Base-by-base conservation (phyloP, 2,888 invertebrate genomes). In the Hipparchia semele region DNA sequence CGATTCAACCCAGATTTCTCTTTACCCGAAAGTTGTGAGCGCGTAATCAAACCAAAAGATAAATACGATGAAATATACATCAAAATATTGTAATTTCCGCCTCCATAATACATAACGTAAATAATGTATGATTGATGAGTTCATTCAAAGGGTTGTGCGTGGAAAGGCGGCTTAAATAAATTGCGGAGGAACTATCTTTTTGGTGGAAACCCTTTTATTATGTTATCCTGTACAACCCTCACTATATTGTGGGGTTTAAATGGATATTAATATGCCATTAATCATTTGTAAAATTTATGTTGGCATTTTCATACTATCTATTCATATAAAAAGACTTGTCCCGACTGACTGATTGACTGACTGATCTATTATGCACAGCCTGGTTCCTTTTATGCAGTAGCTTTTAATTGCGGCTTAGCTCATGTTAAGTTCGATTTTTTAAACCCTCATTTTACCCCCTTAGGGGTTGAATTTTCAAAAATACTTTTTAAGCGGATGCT, bases 121-220 rank as follows among this genome's bases (percentile, higher is more conserved):
- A 23, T 23, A 23, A 23, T 10, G 51, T 33, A 12, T 65, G 65
- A 65, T 65, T 33, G 65, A 65, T 65, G 65, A 53, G 65, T 33
- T 39, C 33, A 65, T 65, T 53, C 51, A 65, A 65, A 65, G 65
- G 65, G 65, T 65, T 65, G 51, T 39, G 39, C 39, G 23, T 23
- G 12, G 60, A 23, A 62, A 64, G 53, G 65, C 12, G 1, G 51
- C 65, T 33, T 53, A n/a, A 65, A 65, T 65, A 65, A 53, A 65
- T 65, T 65, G 51, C 65, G 65, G 33, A 51, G 65, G 65, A 65
- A 51, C 51, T 65, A 51, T 33, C 53, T 53, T 65, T 65, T 53
- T 0, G 23, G 23, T 12, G 65, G 53, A 65, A 53, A 12, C 65
- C 51, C 23, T 53, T 39, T 65, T 65, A 65, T 53, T 65, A 65